Conservation (phyloP, 2,113 vertebrate species). For the Phalacrocorax carbo region DNA sequence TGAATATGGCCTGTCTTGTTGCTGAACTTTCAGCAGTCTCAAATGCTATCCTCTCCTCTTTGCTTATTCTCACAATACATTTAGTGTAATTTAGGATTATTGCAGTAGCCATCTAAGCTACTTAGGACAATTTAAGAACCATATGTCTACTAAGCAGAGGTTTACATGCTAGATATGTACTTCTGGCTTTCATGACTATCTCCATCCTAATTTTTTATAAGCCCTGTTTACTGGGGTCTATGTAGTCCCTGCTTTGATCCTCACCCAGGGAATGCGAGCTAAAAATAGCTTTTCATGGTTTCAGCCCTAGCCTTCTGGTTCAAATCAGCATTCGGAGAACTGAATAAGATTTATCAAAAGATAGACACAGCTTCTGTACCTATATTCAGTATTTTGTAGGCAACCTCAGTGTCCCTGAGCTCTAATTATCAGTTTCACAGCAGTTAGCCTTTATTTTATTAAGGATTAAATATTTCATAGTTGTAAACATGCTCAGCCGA, state of each 20-base stretch:
- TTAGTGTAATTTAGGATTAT: not conserved
- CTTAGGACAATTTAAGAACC: not conserved
- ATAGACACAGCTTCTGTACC: not conserved
- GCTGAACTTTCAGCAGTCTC: not conserved
- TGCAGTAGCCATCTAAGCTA: not conserved
- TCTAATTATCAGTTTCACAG: not conserved
- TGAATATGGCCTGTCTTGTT: not conserved
- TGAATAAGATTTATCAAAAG: not conserved
- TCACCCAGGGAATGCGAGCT: not conserved
- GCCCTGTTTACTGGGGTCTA: not conserved
- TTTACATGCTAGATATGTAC: not conserved
- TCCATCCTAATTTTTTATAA: not conserved
- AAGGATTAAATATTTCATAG: conserved; percentile 19
- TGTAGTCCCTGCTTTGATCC: not conserved
- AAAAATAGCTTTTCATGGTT: not conserved
- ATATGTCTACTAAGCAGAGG: not conserved
- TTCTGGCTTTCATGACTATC: not conserved
- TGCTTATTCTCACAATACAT: not conserved
- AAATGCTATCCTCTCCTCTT: not conserved
- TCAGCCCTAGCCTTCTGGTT: not conserved
- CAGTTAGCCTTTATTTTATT: conserved; percentile 9
- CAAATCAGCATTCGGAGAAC: not conserved
- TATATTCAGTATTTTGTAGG: not conserved
- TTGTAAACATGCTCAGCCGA: conserved; percentile 20
- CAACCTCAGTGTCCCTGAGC: not conserved